A percentile compares a stretch with the other conserved stretches of the same genome.
These are phyloP conservation scores for Oreamnos americanus DNA, from an alignment of 2,113 vertebrate species.

Conservation along the genomic window DNA sequence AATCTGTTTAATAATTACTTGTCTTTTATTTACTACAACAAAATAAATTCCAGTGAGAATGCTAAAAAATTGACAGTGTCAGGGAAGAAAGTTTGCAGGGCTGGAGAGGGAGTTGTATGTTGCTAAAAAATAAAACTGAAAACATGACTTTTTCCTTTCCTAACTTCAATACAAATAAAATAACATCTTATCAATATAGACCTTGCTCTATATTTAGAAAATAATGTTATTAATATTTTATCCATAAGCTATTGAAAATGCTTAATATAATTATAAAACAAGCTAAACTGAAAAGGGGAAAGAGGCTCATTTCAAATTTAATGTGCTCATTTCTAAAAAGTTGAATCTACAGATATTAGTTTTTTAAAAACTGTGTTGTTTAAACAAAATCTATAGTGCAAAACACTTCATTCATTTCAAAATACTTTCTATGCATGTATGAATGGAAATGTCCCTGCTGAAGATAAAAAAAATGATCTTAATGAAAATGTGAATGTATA, in stretches of 20 bases:
- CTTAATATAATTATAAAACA: conserved; percentile 20
- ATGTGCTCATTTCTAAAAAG: neutral
- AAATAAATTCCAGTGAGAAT: conserved; percentile 66
- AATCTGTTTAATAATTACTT: conserved; percentile 72
- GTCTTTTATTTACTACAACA: conserved; percentile 75
- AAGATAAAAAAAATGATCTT: conserved; percentile 37
- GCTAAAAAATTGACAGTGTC: conserved; percentile 69
- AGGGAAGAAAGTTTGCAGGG: neutral
- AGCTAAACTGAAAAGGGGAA: neutral
- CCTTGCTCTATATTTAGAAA: conserved; percentile 28
- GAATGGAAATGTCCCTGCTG: neutral
- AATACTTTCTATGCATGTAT: neutral
- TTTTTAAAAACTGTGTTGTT: neutral
- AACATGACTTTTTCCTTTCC: neutral
- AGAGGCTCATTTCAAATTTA: conserved; percentile 5
- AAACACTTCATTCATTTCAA: conserved; percentile 23
- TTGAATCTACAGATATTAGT: neutral
- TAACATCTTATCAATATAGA: neutral
- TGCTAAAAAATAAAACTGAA: conserved; percentile 36
- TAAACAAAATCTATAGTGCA: neutral
- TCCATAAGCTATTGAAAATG: neutral
- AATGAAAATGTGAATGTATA: neutral
- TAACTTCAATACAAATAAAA: conserved; percentile 37
- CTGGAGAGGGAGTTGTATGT: neutral
- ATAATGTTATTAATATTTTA: conserved; percentile 33